phyloP scores from a whole-genome alignment of 1,140 invertebrate species.

The Drosophila carrolli region DNA sequence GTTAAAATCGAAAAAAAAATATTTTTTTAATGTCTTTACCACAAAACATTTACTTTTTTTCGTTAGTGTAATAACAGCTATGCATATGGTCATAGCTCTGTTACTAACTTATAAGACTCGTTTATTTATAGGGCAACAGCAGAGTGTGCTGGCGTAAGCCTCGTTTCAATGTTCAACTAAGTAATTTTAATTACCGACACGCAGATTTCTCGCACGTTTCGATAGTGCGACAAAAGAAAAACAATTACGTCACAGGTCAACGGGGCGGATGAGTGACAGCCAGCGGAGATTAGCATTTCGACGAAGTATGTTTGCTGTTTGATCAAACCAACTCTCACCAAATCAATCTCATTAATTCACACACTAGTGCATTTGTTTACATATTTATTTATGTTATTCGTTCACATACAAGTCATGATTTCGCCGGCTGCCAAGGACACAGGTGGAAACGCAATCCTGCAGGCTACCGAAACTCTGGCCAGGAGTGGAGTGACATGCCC shows the following conservation, averaged over 20 bases:
- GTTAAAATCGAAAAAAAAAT: too few relatives aligned
- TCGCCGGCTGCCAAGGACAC: constrained; percentile 52
- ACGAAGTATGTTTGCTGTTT: constrained; percentile 23
- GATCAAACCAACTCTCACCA: constrained; percentile 4
- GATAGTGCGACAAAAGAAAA: constrained; percentile 33
- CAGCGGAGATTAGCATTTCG: constrained; percentile 29
- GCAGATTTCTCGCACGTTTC: constrained; percentile 12
- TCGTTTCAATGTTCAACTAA: constrained; percentile 18
- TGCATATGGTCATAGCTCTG: neutral
- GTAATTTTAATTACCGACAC: constrained; percentile 4
- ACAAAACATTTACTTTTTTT: too few relatives aligned
- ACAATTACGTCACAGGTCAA: constrained; percentile 52
- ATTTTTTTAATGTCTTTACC: too few relatives aligned
- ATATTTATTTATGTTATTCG: constrained; percentile 20
- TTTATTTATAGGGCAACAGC: neutral
- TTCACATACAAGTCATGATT: constrained; percentile 65
- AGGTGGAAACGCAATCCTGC: constrained; percentile 67
- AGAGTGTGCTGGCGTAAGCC: neutral
- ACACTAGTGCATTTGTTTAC: constrained; percentile 47
- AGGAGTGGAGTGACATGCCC: constrained; percentile 61
- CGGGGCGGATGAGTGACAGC: constrained; percentile 27
- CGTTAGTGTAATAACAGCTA: too few relatives aligned
- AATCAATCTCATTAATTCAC: constrained; percentile 9
- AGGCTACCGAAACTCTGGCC: constrained; percentile 78
- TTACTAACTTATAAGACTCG: neutral